Evolutionary conservation across 1,140 invertebrate species (phyloP), one percentile per base, ranked within the genome.

Genomic region (Drosophila funebris): DNA sequence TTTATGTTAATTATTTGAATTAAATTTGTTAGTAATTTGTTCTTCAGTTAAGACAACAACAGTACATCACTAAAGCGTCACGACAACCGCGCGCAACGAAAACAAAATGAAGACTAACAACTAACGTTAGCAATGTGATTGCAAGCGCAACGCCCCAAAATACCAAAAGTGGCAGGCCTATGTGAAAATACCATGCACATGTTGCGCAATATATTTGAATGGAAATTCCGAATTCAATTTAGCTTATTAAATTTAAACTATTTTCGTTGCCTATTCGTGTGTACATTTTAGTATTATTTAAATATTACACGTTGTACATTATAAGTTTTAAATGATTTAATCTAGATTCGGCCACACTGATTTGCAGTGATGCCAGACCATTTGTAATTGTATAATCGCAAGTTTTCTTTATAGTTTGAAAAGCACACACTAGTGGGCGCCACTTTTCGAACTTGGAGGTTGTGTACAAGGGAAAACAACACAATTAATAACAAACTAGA

Each of bases 101-200:
- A 73, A 69, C 63, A 72, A 76, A 76, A 62, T 74, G 67, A 74
- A 70, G 72, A 74, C 66, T 73, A 73, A 73, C 69, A 73, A 58
- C 62, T 58, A 73, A 73, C 53, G 63, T 58, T 44, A 27, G 44
- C 62, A 53, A 56, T 71, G 62, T 66, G 68, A 46, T 66, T 71
- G 68, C 68, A 57, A 52, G 43, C 68, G 69, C 69, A 53, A 67
- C 62, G 62, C 69, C 53, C 58, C 58, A 64, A 70, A 70, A 70
- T 70, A 70, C 67, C 67, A 64, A 64, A 64, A 53, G 24, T 50
- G 29, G 9, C 56, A 33, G 9, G 9, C 9, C 14, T 29, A 8
- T 4, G 7, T 3, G 13, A 69, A 61, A 43, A 69, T 61, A 69
- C 57, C 37, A 62, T 41, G 24, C 3, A 8, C 2, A 27, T 16